Base-by-base conservation (phyloP, 2,113 vertebrate genomes). In the Neoarius graeffei region DNA sequence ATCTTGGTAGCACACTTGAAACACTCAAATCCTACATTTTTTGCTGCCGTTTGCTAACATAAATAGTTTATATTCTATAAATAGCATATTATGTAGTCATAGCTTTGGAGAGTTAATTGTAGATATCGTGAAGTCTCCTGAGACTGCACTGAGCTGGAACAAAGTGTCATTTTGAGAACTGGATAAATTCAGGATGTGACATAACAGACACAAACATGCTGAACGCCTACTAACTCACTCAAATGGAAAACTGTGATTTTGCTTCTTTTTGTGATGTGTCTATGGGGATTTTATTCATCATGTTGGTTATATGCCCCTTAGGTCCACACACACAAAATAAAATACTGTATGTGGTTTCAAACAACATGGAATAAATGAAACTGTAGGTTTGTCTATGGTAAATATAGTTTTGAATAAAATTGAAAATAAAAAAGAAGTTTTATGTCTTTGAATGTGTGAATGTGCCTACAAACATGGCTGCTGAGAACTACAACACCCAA, bases 351-450 rank as follows among this genome's bases (percentile, higher is more conserved):
- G 64, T 87, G 54, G 35, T 71, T 85, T 66, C 64, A 87, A 77
- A 48, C 25, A 57, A 60, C 74, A 77, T 69, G 83, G 66, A 76
- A 74, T 67, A 86, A 83, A 87, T 60, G 57, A 52, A 90, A 48
- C 42, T 83, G 84, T 87, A 73, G 91, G 84, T 87, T 86, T 91
- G 88, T 87, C 71, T 89, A 85, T 89, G 89, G 74, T 88, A 85
- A 89, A 90, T 89, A 90, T 85, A 90, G 89, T 91, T 92, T 91
- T 87, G 82, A 92, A 92, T 92, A 92, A 91, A 92, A 91, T 69
- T 19, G 27, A 27, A 60, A 85, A 54, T 6, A 30, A 85, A 64
- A 88, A 57, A 15, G 8, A 71, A 57, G 73, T 23, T 20, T n/a
- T 60, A 19, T 17, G 59, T 84, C 9, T 90, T 84, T 83, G 7